phyloP scores from a whole-genome alignment of 2,797 vertebrate genomes.

The Muscicapa striata region DNA sequence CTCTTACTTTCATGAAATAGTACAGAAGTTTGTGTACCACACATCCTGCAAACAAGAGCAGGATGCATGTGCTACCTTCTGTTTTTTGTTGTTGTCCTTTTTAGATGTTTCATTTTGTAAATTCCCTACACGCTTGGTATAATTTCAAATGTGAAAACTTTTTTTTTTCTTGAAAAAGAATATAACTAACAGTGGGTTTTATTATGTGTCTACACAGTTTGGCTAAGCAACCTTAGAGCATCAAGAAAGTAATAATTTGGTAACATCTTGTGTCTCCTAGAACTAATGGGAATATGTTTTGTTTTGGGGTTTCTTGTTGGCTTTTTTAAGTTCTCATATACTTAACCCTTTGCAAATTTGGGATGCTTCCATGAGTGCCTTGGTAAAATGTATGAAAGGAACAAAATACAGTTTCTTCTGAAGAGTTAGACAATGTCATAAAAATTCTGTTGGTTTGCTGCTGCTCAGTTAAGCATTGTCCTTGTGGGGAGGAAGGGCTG shows the following conservation, averaged over 20 bases:
- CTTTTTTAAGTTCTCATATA: not conserved
- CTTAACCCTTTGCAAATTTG: not conserved
- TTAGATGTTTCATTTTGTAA: slow-evolving; percentile 53
- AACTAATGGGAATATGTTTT: not conserved
- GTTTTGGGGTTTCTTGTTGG: no score
- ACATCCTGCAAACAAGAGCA: not conserved
- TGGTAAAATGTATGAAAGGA: not conserved
- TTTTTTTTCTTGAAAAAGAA: not conserved
- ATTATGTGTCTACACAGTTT: not conserved
- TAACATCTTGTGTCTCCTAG: not conserved
- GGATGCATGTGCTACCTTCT: not conserved
- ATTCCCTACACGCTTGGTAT: not conserved
- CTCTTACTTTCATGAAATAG: not conserved
- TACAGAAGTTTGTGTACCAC: not conserved
- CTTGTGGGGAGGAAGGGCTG: not conserved
- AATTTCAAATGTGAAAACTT: not conserved
- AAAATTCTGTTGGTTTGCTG: not conserved
- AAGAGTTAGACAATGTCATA: not conserved
- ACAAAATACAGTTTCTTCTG: not conserved
- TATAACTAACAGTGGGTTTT: not conserved
- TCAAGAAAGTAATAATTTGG: not conserved
- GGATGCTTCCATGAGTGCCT: not conserved
- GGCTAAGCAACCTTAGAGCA: not conserved
- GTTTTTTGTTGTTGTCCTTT: not conserved
- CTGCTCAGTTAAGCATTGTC: not conserved